Conservation (phyloP, 2,888 invertebrate species). For the Dichetophora obliterata region DNA sequence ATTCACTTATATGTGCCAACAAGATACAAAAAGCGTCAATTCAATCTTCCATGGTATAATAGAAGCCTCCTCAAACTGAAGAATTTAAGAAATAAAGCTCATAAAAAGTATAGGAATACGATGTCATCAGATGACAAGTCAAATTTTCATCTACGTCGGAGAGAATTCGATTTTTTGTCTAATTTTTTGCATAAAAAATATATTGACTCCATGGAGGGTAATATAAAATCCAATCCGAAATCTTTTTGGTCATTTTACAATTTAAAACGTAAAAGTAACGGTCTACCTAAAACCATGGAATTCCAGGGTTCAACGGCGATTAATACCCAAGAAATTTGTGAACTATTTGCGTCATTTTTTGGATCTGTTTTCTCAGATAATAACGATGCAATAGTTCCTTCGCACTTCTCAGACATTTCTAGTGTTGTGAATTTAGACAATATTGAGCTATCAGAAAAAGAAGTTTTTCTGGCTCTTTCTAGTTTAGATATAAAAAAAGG, state of each 20-base stretch:
- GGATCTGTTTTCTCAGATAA: too few relatives aligned
- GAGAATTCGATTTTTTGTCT: background rate
- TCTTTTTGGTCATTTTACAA: background rate
- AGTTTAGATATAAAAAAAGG: background rate
- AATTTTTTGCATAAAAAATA: background rate
- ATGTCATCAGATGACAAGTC: background rate
- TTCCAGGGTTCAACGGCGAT: background rate
- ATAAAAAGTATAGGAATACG: background rate
- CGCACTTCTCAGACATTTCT: too few relatives aligned
- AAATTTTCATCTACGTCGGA: too few relatives aligned
- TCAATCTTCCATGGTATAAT: too few relatives aligned
- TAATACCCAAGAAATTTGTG: background rate
- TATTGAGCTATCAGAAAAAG: too few relatives aligned
- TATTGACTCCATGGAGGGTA: background rate
- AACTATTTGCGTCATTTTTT: background rate
- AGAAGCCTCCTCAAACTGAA: too few relatives aligned
- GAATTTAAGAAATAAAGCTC: background rate
- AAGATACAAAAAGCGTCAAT: background rate
- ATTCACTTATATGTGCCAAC: background rate
- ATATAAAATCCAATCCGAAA: background rate
- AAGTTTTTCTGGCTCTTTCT: too few relatives aligned
- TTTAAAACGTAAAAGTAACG: background rate
- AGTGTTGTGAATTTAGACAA: too few relatives aligned
- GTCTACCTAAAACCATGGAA: background rate
- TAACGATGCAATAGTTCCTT: too few relatives aligned